Evolutionary conservation across 2,888 invertebrate genomes (phyloP).

Genomic region (Tromatobia lineatoria): DNA sequence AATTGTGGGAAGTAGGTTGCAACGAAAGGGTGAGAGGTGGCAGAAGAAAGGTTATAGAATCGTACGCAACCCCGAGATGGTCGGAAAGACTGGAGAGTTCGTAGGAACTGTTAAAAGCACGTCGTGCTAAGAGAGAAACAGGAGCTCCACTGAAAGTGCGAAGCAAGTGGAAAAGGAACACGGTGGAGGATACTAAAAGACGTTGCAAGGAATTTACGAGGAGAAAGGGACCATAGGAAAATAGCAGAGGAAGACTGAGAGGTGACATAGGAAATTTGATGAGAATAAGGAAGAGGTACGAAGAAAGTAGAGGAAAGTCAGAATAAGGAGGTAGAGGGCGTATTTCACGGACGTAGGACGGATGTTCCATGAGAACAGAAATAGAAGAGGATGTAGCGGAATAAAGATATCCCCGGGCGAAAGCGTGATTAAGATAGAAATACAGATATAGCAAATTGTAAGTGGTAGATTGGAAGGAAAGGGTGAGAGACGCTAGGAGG

Average conservation of each 20-base stretch:
- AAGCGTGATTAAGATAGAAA: conserved; percentile 44
- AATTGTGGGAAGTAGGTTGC: too few relatives aligned
- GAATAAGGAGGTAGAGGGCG: too few relatives aligned
- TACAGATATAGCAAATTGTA: conserved; percentile 56
- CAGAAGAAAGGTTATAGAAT: conserved; percentile 33
- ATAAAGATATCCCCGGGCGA: conserved; percentile 40
- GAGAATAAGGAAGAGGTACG: conserved; percentile 48
- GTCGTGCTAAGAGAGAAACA: conserved; percentile 44
- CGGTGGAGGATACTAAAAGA: conserved; percentile 24
- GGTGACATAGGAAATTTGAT: conserved; percentile 44
- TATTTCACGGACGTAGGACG: too few relatives aligned
- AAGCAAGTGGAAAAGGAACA: too few relatives aligned
- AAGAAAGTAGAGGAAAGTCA: conserved; percentile 31
- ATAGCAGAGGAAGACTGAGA: conserved; percentile 16
- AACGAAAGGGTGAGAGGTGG: conserved; percentile 48
- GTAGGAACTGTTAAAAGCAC: conserved; percentile 60
- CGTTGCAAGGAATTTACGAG: conserved; percentile 47
- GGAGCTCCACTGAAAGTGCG: conserved; percentile 56
- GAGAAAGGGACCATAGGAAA: conserved; percentile 41
- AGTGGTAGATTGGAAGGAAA: too few relatives aligned
- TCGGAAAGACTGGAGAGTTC: too few relatives aligned
- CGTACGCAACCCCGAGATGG: too few relatives aligned
- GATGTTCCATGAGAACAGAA: conserved; percentile 10
- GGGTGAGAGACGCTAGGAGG: conserved; percentile 22
- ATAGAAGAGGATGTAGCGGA: conserved; percentile 23